Base-by-base conservation (phyloP, 2,888 invertebrate species). In the Lochmaea crataegi region DNA sequence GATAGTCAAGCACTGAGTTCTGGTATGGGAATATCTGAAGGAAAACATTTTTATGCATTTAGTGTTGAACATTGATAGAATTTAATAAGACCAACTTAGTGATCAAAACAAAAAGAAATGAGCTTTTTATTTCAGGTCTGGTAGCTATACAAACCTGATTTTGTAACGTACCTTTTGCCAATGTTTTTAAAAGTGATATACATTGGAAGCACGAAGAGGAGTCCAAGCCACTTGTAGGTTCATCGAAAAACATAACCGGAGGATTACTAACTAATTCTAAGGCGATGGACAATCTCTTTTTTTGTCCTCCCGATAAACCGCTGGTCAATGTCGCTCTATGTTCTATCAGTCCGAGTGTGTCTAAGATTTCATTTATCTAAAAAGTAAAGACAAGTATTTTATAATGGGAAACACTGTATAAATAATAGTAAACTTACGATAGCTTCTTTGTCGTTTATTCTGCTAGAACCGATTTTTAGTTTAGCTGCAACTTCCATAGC, bases 171-270 rank as follows among this genome's bases (percentile, higher is more conserved):
- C 81, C 83, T 41, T 93, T 90, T 0, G 98, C 96, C 78, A 98
- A 87, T 61, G 93, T 93, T 89, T 97, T 97, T 82, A 98, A 88
- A 76, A 98, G 87, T 9, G 94, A 93, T 77, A 98, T 95, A 84
- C 97, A 97, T 87, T 97, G 97, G 88, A 95, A 97, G 84, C 97
- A 97, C 0, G 97, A 97, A 0, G 97, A 96, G 80, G 97, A 97
- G 89, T 98, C 98, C 84, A 98, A 87, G 4, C 98, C 98, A 78
- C 97, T 97, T 77, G 98, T 98, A 0, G 98, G 98, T 86, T 98
- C 98, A 85, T 98, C 98, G 85, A 98, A 97, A 88, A 98, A 98
- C 97, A 98, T 97, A 76, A 98, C 94, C 0, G 98, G 97, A 11
- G 98, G 98, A 87, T 98, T 98, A 88, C 96, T 97, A 79, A 98